phyloP scores from a whole-genome alignment of 2,888 invertebrate genomes.

The Gandaritis pyraliata region DNA sequence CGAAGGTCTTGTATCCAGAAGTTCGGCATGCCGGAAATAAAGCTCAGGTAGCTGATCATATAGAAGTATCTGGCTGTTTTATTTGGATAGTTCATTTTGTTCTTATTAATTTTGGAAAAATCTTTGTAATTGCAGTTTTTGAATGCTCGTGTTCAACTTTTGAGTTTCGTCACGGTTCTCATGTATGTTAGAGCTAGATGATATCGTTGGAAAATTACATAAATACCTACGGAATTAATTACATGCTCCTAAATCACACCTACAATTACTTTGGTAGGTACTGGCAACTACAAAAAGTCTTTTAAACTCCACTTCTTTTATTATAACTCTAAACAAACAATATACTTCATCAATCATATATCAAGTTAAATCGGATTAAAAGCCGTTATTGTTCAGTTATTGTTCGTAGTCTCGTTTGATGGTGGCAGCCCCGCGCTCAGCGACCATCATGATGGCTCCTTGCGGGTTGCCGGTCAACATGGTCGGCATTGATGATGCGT shows the following conservation, averaged over 20 bases:
- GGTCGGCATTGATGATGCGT: conserved; percentile 83
- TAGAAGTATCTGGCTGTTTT: conserved; percentile 35
- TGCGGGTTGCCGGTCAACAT: conserved; percentile 80
- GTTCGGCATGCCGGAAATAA: conserved; percentile 35
- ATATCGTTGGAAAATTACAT: not conserved
- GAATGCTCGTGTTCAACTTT: not conserved
- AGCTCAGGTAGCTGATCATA: conserved; percentile 27
- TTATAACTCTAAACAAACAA: no score
- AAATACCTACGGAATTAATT: not conserved
- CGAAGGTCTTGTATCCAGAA: conserved; percentile 34
- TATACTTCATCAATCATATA: no score
- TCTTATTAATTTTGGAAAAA: conserved; percentile 1
- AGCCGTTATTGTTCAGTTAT: conserved; percentile 21
- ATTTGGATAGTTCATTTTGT: conserved; percentile 17
- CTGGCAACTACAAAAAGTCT: no score
- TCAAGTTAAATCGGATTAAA: no score
- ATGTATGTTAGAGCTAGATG: not conserved
- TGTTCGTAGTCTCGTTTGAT: conserved; percentile 48
- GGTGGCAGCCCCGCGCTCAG: conserved; percentile 75
- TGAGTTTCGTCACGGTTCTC: not conserved
- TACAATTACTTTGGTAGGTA: conserved; percentile 22
- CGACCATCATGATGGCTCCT: conserved; percentile 83
- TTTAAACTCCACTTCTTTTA: no score
- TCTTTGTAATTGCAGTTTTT: not conserved
- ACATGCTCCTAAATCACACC: not conserved